These are phyloP conservation scores for Myiopsitta monachus DNA, from an alignment of 2,113 vertebrate genomes.

Conservation along the genomic window DNA sequence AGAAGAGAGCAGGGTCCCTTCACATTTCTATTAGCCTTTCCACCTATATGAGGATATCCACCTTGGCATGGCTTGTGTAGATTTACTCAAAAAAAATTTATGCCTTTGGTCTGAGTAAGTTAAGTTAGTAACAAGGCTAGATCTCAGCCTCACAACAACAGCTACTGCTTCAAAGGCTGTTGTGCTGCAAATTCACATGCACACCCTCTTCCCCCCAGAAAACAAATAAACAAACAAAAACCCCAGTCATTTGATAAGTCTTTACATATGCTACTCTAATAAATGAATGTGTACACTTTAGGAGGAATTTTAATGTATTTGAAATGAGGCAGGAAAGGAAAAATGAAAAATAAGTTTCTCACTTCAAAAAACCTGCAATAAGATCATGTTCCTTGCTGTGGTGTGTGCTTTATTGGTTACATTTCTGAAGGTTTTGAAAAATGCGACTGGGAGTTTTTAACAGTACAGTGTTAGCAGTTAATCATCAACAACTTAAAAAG, in stretches of 20 bases:
- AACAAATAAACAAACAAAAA: neutral
- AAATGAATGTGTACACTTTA: slow-evolving; percentile 29
- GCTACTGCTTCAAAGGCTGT: slow-evolving; percentile 26
- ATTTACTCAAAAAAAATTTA: neutral
- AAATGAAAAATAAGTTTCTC: slow-evolving; percentile 1
- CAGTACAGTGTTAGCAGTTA: slow-evolving; percentile 50
- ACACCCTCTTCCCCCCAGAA: neutral
- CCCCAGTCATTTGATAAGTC: slow-evolving; percentile 12
- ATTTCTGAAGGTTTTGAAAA: slow-evolving; percentile 65
- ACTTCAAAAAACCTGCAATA: slow-evolving; percentile 26
- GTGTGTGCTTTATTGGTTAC: slow-evolving; percentile 45
- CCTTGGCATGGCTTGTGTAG: neutral
- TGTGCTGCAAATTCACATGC: neutral
- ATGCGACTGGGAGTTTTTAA: slow-evolving; percentile 55
- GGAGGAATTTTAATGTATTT: slow-evolving; percentile 56
- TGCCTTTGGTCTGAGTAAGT: slow-evolving; percentile 27
- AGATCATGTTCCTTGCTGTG: slow-evolving; percentile 17
- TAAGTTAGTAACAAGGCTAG: neutral
- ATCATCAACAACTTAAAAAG: slow-evolving; percentile 67
- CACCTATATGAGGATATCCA: neutral
- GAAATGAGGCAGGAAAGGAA: slow-evolving; percentile 30
- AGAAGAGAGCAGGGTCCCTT: neutral
- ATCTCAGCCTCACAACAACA: slow-evolving; percentile 55
- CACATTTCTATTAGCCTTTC: neutral
- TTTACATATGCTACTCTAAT: slow-evolving; percentile 25